phyloP scores from a whole-genome alignment of 2,888 invertebrate genomes.

The Corbicula japonica region DNA sequence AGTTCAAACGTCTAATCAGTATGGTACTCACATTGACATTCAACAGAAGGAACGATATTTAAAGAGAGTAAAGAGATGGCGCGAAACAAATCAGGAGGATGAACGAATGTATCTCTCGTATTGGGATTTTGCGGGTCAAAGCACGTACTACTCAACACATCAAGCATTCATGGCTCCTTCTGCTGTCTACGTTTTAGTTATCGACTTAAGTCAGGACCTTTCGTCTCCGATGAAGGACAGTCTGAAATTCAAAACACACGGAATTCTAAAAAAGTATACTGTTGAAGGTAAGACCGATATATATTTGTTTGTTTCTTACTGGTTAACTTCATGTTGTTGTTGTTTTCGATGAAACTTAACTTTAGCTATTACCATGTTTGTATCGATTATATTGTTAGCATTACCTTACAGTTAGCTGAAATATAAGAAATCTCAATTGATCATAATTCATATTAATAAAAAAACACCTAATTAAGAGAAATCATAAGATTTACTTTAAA shows the following conservation, averaged over 20 bases:
- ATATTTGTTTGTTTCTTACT: neutral
- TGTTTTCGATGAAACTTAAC: neutral
- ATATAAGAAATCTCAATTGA: too few relatives aligned
- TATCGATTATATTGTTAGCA: too few relatives aligned
- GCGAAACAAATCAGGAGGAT: neutral
- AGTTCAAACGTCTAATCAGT: neutral
- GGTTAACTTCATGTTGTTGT: neutral
- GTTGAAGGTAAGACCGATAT: slow-evolving; percentile 25
- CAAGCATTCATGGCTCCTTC: slow-evolving; percentile 40
- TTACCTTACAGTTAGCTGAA: too few relatives aligned
- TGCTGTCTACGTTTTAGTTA: slow-evolving; percentile 41
- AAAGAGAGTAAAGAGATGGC: slow-evolving; percentile 18
- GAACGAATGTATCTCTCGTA: slow-evolving; percentile 36
- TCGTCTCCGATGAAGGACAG: neutral
- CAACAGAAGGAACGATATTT: slow-evolving; percentile 11
- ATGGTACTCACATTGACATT: neutral
- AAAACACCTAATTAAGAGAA: too few relatives aligned
- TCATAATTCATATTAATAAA: too few relatives aligned
- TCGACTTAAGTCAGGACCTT: slow-evolving; percentile 33
- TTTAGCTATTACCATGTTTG: neutral
- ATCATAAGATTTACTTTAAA: too few relatives aligned
- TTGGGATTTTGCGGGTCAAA: slow-evolving; percentile 50
- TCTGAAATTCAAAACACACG: slow-evolving; percentile 16
- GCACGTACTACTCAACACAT: slow-evolving; percentile 44
- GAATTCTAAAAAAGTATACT: slow-evolving; percentile 16